Conservation (phyloP, 2,113 vertebrate genomes). For the Reinhardtius hippoglossoides region DNA sequence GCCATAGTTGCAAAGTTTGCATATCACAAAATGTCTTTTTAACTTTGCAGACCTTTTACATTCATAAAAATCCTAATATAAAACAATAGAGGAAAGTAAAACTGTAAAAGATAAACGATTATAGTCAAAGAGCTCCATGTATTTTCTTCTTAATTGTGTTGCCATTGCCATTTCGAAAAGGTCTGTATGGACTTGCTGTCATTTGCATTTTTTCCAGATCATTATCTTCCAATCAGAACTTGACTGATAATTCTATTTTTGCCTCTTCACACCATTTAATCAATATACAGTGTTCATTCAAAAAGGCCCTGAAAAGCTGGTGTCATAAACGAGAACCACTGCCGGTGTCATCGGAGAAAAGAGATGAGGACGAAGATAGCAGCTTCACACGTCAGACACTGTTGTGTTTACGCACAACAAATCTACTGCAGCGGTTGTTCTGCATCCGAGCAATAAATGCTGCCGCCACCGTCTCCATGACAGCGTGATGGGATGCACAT, state of each 20-base stretch:
- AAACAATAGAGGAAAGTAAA: no score
- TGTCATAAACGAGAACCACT: no score
- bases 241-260: background rate
- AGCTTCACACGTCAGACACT: background rate
- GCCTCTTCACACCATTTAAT: background rate
- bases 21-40: no score
- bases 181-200: background rate
- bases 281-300: background rate
- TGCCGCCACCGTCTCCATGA: conserved; percentile 1
- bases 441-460: background rate
- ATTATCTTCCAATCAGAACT: background rate
- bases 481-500: background rate
- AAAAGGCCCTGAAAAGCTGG: no score
- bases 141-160: background rate
- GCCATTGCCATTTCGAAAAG: background rate
- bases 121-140: background rate
- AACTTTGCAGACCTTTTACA: no score
- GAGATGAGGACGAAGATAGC: background rate
- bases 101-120: no score
- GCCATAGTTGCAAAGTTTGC: no score
- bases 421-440: background rate
- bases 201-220: background rate
- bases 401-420: background rate
- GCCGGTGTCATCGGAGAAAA: background rate
- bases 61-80: no score